Conservation (phyloP, 2,797 vertebrate species). For the Danio aesculapii region DNA sequence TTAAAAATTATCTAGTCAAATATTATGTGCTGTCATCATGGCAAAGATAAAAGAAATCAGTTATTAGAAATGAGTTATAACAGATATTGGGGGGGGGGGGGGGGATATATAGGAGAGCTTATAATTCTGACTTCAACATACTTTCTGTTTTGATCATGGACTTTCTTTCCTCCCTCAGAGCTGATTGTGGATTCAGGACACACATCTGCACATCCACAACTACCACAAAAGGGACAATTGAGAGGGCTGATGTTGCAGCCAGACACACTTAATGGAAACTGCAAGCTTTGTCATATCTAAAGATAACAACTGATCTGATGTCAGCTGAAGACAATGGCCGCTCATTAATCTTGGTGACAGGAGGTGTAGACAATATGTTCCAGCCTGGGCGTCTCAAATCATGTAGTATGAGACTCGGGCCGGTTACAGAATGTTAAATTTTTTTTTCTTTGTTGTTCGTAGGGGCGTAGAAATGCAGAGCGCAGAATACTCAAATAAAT, state of each 20-base stretch:
- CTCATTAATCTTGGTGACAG: conserved; percentile 81
- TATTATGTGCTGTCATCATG: too few species aligned
- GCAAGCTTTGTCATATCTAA: conserved; percentile 80
- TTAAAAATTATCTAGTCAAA: too few species aligned
- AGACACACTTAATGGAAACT: conserved; percentile 80
- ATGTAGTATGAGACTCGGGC: conserved; percentile 29
- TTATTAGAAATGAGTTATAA: too few species aligned
- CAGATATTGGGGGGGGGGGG: too few species aligned
- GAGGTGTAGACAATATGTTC: conserved; percentile 59
- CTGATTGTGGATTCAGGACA: conserved; percentile 63
- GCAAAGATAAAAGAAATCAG: too few species aligned
- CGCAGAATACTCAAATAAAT: conserved; percentile 16
- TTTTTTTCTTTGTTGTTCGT: not conserved
- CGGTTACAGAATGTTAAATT: conserved; percentile 33
- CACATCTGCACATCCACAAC: conserved; percentile 31
- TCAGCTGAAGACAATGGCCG: conserved; percentile 79
- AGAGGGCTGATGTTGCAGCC: conserved; percentile 54
- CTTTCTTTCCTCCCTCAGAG: conserved; percentile 55
- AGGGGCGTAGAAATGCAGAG: not conserved
- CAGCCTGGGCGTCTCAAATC: conserved; percentile 28
- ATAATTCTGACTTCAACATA: not conserved
- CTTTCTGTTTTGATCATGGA: conserved; percentile 39
- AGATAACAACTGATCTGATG: conserved; percentile 83
- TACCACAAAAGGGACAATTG: conserved; percentile 47
- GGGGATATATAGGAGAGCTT: too few species aligned